Base-by-base conservation (phyloP, 2,888 invertebrate genomes). In the Oscheius myriophilus region DNA sequence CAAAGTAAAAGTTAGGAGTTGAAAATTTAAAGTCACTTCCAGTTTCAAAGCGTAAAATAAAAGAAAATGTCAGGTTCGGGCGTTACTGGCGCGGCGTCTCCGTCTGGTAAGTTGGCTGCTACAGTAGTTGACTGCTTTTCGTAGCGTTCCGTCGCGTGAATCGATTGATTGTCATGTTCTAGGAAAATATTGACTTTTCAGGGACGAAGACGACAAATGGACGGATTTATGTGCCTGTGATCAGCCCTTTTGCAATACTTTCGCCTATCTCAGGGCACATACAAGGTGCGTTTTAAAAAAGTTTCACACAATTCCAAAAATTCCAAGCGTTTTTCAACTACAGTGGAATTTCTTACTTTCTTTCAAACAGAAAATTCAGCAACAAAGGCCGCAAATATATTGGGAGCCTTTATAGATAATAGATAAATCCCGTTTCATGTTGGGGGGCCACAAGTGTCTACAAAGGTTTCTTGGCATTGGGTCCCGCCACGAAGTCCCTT, bases 151-250 rank as follows among this genome's bases (percentile, higher is more conserved):
- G 23, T 49, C 18, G 61, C 26, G 61, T 49, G 33, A 23, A 25
- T n/a, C 42, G 23, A 43, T 39, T 39, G 3, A 23, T 7, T 2
- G 9, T 25, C 7, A 16, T 61, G 25, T 16, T 11, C 39, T 39
- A 1, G 7, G n/a, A 49, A n/a, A 26, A 46, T 59, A 45, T 9
- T 14, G 53, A 51, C 73, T 54, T 67, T 73, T 16, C 64, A 72
- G 75, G 66, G 70, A 72, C 62, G 69, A 67, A 43, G 75, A 73
- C 61, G 85, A 81, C 52, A 80, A 81, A 54, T 85, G 85, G 85
- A 72, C 80, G 42, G 85, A 85, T 72, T 64, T 85, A 41, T 85
- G 85, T 71, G 83, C 81, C n/a, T 85, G 85, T 65, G 82, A 82
- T 57, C 75, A 82, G 51, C 80, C 78, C 2, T 84, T 83, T 71